Evolutionary conservation across 2,113 vertebrate species (phyloP).

Genomic region (Takifugu bimaculatus): DNA sequence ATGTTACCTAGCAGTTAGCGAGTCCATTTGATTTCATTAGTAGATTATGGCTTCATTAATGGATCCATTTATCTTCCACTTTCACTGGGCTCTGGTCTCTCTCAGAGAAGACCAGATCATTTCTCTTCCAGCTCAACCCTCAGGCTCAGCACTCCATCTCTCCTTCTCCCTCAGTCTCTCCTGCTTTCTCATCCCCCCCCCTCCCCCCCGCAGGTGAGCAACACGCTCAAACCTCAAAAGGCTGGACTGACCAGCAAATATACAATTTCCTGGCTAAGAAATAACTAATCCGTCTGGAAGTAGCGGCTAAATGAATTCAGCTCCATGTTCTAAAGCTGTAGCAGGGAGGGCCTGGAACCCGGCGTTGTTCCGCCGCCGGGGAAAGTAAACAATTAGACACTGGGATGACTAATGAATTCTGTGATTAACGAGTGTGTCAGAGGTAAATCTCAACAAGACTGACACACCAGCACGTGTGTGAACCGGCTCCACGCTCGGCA

Average conservation of each 20-base stretch:
- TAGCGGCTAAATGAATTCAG: slow-evolving; percentile 67
- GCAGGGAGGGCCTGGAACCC: slow-evolving; percentile 64
- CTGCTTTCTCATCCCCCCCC: background rate
- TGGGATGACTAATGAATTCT: slow-evolving; percentile 66
- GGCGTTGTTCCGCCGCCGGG: slow-evolving; percentile 53
- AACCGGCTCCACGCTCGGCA: slow-evolving; percentile 20
- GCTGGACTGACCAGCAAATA: slow-evolving; percentile 36
- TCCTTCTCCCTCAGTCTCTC: background rate
- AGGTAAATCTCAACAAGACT: slow-evolving; percentile 56
- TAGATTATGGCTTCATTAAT: slow-evolving; percentile 35
- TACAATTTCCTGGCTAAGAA: slow-evolving; percentile 56
- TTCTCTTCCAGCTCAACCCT: slow-evolving; percentile 27
- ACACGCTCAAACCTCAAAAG: slow-evolving; percentile 19
- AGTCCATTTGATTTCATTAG: slow-evolving; percentile 34
- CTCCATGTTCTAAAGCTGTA: slow-evolving; percentile 59
- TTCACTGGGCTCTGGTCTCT: background rate
- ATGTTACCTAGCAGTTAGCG: slow-evolving; percentile 10
- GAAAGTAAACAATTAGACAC: slow-evolving; percentile 71
- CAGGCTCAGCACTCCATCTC: slow-evolving; percentile 4
- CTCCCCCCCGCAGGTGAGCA: slow-evolving; percentile 4
- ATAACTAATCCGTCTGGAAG: slow-evolving; percentile 60
- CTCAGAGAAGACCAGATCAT: background rate
- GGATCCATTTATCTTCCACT: slow-evolving; percentile 27
- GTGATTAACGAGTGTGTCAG: slow-evolving; percentile 67
- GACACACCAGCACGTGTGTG: slow-evolving; percentile 30